A percentile compares a stretch with the other conserved stretches of the same genome.
Conservation (phyloP, 2,888 invertebrate species). For the Cordilura impudica region DNA sequence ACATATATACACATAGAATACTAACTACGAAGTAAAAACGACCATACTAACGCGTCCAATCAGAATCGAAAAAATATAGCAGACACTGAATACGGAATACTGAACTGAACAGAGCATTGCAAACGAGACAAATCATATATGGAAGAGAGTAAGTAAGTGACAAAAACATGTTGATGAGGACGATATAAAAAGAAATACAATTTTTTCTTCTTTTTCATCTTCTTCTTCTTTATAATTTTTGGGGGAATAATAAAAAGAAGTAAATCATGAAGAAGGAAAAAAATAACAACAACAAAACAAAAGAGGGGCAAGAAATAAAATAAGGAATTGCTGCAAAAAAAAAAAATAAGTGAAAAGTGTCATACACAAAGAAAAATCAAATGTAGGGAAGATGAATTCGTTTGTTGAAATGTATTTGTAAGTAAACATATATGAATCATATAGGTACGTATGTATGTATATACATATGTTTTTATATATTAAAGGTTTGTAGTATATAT, state of each 20-base stretch:
- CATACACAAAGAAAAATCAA: conserved; percentile 21
- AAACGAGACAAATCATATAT: conserved; percentile 7
- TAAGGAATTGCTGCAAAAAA: conserved; percentile 22
- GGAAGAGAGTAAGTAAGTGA: conserved; percentile 47
- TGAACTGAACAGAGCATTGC: background rate
- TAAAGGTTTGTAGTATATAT: conserved; percentile 27
- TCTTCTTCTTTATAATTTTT: conserved; percentile 12
- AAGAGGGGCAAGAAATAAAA: conserved; percentile 16
- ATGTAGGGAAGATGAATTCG: conserved; percentile 24
- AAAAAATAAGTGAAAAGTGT: background rate
- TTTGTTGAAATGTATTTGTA: background rate
- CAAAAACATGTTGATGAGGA: conserved; percentile 47
- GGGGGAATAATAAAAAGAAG: background rate
- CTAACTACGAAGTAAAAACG: conserved; percentile 48
- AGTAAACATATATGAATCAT: background rate
- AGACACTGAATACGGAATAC: conserved; percentile 16
- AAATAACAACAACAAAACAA: background rate
- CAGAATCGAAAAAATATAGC: conserved; percentile 62
- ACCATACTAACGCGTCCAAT: conserved; percentile 64
- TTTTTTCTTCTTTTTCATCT: conserved; percentile 1
- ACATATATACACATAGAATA: background rate
- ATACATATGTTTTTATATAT: background rate
- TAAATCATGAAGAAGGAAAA: background rate
- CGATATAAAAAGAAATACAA: conserved; percentile 29
- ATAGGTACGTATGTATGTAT: background rate